phyloP scores from a whole-genome alignment of 2,888 invertebrate genomes.

The Xestoiulus laeticollis region DNA sequence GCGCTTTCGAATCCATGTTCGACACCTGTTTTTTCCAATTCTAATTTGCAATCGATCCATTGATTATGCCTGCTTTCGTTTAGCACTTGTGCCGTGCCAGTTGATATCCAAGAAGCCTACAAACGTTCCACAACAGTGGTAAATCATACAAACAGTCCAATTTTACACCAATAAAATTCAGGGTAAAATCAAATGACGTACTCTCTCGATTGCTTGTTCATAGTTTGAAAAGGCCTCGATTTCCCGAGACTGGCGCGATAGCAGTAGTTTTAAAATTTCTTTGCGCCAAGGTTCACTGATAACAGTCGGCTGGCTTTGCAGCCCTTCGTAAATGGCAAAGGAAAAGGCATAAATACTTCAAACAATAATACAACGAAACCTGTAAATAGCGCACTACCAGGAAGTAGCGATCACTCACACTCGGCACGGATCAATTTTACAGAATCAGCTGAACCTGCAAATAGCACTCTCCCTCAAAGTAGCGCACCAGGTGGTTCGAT shows the following conservation, averaged over 20 bases:
- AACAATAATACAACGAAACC: too few species aligned
- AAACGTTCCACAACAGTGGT: background rate
- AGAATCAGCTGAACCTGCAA: too few species aligned
- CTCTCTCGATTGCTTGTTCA: slow-evolving; percentile 81
- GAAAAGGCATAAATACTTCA: background rate
- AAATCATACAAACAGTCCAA: background rate
- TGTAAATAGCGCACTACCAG: too few species aligned
- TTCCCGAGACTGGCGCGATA: slow-evolving; percentile 68
- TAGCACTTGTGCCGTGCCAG: slow-evolving; percentile 68
- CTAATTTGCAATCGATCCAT: slow-evolving; percentile 72
- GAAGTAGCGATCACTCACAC: too few species aligned
- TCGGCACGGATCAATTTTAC: too few species aligned
- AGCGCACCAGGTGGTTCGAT: too few species aligned
- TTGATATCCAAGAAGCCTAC: slow-evolving; percentile 79
- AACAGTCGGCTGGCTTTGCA: slow-evolving; percentile 41
- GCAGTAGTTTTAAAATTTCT: slow-evolving; percentile 75
- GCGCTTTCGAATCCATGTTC: slow-evolving; percentile 64
- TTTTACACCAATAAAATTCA: background rate
- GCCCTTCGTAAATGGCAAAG: background rate
- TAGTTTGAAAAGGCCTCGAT: slow-evolving; percentile 71
- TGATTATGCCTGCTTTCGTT: slow-evolving; percentile 55
- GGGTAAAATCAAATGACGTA: slow-evolving; percentile 43
- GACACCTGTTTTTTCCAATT: slow-evolving; percentile 58
- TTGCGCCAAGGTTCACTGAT: slow-evolving; percentile 72
- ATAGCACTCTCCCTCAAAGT: too few species aligned